Evolutionary conservation across 2,888 invertebrate species (phyloP).

Genomic region (Pseudococcus longispinus): DNA sequence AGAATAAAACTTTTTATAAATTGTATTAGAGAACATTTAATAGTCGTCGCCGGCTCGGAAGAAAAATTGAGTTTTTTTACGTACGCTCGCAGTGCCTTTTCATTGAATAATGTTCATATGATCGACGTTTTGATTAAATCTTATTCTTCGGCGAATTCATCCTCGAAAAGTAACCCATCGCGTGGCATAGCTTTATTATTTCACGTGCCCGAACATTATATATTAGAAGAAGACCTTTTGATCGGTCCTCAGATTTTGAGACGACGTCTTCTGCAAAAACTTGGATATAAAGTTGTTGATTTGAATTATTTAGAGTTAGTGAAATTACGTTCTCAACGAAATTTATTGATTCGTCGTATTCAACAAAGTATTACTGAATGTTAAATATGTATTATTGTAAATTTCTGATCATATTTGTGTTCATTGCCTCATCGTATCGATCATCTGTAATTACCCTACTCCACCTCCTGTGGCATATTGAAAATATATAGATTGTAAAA

Average conservation of each 20-base stretch:
- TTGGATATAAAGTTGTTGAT: constrained; percentile 71
- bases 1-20: constrained; percentile 67
- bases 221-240: constrained; percentile 65
- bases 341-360: background rate
- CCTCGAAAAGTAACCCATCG: background rate
- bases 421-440: background rate
- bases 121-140: background rate
- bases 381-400: background rate
- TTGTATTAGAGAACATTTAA: constrained; percentile 65
- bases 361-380: background rate
- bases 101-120: constrained; percentile 59
- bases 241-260: constrained; percentile 72
- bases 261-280: constrained; percentile 69
- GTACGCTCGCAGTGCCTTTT: background rate
- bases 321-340: background rate
- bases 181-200: constrained; percentile 68
- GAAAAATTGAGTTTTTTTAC: constrained; percentile 65
- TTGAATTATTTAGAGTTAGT: constrained; percentile 65
- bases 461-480: background rate
- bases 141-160: background rate
- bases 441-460: background rate
- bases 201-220: constrained; percentile 73
- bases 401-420: background rate
- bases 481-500: background rate
- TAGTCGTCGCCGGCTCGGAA: constrained; percentile 64